Evolutionary conservation across 2,888 invertebrate genomes (phyloP).

Genomic region (Augochlorella aurata): DNA sequence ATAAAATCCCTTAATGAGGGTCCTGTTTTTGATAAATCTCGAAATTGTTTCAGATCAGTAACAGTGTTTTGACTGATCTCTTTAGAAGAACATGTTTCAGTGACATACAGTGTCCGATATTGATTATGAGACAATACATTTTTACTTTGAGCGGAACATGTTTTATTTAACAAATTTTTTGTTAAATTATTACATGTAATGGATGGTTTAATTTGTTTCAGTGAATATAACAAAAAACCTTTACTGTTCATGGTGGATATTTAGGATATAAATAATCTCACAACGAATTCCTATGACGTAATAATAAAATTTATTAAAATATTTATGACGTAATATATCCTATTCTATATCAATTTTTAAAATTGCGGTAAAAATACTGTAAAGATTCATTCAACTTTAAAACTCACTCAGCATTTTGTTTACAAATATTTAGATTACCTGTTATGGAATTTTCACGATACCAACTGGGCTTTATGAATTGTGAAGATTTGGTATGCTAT

Average conservation of each 20-base stretch:
- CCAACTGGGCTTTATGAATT: background rate
- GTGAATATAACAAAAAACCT: background rate
- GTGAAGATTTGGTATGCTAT: background rate
- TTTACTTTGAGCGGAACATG: background rate
- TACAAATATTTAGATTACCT: slow-evolving; percentile 28
- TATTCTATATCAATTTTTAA: background rate
- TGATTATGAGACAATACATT: background rate
- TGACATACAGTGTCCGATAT: slow-evolving; percentile 13
- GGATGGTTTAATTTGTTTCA: slow-evolving; percentile 19
- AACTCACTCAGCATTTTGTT: background rate
- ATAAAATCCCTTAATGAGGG: slow-evolving; percentile 61
- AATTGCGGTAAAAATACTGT: background rate
- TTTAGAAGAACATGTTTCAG: background rate
- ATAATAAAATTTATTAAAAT: background rate
- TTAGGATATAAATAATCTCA: background rate
- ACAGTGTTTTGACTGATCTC: background rate
- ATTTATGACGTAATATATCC: background rate
- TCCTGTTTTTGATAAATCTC: slow-evolving; percentile 40
- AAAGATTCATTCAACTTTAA: background rate
- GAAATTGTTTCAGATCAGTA: background rate
- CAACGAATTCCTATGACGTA: background rate
- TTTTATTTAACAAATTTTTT: slow-evolving; percentile 21
- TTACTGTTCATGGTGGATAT: slow-evolving; percentile 30
- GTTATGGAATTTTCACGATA: background rate
- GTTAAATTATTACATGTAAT: background rate